Evolutionary conservation across 1,140 invertebrate genomes (phyloP).

Genomic region (Ganaspis sp.): DNA sequence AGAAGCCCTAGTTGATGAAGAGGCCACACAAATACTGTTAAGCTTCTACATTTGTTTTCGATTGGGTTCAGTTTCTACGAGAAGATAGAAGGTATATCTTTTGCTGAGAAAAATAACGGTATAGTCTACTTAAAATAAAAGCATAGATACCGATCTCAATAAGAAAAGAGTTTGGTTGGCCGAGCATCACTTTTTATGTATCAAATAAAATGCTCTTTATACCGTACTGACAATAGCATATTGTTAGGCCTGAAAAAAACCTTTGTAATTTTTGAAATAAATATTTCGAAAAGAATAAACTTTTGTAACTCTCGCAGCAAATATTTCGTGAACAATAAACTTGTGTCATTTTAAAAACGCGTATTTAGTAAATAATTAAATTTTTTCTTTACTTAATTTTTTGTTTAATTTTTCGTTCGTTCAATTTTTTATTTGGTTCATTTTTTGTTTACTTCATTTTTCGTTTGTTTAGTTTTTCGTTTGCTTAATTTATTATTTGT

Average conservation of each 20-base stretch:
- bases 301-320: not conserved
- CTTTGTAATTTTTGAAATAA: not conserved
- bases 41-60: slow-evolving; percentile 4
- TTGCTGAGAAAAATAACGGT: slow-evolving; percentile 1
- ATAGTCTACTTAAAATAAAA: not conserved
- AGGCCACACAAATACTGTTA: not conserved
- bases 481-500: too few species aligned
- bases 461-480: too few species aligned
- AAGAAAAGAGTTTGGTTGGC: not conserved
- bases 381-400: too few species aligned
- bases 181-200: not conserved
- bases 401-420: too few species aligned
- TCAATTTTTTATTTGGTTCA: too few species aligned
- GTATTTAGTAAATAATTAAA: too few species aligned
- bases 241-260: not conserved
- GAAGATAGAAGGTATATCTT: not conserved
- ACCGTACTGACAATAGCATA: not conserved
- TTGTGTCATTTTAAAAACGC: too few species aligned
- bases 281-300: not conserved
- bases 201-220: not conserved
- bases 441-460: too few species aligned
- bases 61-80: slow-evolving; percentile 8
- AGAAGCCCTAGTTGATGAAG: not conserved
- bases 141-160: not conserved
- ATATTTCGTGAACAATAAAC: too few species aligned